phyloP scores from a whole-genome alignment of 2,113 vertebrate species.

The Mus spicilegus region DNA sequence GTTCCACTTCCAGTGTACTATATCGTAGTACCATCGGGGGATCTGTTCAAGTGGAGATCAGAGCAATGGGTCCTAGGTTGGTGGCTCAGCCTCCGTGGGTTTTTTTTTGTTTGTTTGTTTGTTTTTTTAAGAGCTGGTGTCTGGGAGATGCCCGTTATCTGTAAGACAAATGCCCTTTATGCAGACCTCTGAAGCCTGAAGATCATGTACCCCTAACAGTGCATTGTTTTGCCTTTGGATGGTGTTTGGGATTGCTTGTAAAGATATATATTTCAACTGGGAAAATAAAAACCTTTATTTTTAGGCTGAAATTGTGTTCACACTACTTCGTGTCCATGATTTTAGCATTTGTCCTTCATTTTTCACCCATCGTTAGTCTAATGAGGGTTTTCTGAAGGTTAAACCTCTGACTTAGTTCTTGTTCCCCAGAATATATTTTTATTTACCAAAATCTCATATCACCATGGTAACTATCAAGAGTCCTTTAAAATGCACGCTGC shows the following conservation, averaged over 20 bases:
- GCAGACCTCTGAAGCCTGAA: neutral
- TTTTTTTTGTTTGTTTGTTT: neutral
- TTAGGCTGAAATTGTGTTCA: neutral
- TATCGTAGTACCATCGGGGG: neutral
- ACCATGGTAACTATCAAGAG: conserved; percentile 50
- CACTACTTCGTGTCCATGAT: neutral
- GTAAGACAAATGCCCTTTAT: neutral
- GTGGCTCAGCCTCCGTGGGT: neutral
- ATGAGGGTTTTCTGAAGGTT: conserved; percentile 57
- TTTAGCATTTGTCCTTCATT: conserved; percentile 3
- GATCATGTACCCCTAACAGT: neutral
- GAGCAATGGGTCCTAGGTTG: neutral
- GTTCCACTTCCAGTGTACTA: neutral
- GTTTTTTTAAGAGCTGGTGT: neutral
- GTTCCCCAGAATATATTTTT: conserved; percentile 34
- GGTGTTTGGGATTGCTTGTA: neutral
- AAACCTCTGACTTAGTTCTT: neutral
- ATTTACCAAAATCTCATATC: conserved; percentile 55
- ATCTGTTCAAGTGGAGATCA: neutral
- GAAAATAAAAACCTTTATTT: neutral
- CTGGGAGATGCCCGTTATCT: neutral
- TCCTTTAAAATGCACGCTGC: conserved; percentile 40
- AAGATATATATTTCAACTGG: neutral
- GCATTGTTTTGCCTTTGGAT: neutral
- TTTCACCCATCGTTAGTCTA: conserved; percentile 36